Percentiles rank a stretch among this genome's conserved stretches.
Conservation (phyloP, 2,888 invertebrate genomes). For the Blastobasis lacticolella region DNA sequence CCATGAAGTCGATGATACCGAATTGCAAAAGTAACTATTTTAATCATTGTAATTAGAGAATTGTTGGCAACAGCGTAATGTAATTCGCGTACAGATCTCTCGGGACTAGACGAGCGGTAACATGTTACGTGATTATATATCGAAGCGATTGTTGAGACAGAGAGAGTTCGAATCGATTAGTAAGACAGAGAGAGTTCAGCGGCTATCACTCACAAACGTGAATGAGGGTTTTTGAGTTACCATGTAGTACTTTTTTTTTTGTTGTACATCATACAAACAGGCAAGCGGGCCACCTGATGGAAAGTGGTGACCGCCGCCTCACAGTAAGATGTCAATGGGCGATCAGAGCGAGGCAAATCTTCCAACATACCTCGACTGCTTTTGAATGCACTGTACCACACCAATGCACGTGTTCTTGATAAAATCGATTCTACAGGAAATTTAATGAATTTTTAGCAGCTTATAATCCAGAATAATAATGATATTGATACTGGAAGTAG, state of each 20-base stretch:
- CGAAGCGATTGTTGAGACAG: slow-evolving; percentile 12
- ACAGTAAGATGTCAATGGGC: slow-evolving; percentile 12
- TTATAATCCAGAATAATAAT: too few species aligned
- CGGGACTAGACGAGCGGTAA: slow-evolving; percentile 17
- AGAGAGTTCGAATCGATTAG: slow-evolving; percentile 8
- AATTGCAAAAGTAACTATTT: too few species aligned
- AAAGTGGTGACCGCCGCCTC: slow-evolving; percentile 8
- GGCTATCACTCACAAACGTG: slow-evolving; percentile 6
- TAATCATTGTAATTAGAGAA: slow-evolving; percentile 7
- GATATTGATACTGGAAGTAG: too few species aligned
- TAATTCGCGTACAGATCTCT: slow-evolving; percentile 3
- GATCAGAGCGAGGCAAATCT: slow-evolving; percentile 15
- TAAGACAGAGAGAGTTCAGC: slow-evolving; percentile 5
- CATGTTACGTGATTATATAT: slow-evolving; percentile 17
- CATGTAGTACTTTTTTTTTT: slow-evolving; percentile 8
- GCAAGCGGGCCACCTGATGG: too few species aligned
- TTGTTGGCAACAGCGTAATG: not conserved
- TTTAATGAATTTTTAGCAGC: too few species aligned
- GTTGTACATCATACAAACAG: too few species aligned
- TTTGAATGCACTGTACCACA: slow-evolving; percentile 11
- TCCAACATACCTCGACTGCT: slow-evolving; percentile 16
- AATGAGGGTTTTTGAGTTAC: slow-evolving; percentile 6
- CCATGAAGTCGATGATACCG: too few species aligned
- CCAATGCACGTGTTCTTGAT: slow-evolving; percentile 12
- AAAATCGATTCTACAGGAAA: slow-evolving; percentile 11